Conservation (phyloP, 2,888 invertebrate genomes). For the Ptychoptera contaminata region DNA sequence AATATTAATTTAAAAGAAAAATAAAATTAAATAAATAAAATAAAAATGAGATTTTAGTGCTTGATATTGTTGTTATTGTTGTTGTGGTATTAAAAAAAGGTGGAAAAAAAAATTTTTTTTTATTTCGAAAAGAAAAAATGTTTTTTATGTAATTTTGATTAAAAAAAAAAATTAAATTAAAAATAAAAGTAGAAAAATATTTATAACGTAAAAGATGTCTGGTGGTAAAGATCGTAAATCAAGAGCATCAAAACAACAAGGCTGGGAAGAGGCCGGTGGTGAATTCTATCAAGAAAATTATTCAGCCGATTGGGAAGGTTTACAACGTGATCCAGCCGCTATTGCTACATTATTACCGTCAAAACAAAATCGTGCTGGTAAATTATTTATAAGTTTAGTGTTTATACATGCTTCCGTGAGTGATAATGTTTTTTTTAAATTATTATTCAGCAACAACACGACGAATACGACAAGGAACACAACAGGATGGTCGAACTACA, state of each 20-base stretch:
- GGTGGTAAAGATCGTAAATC: constrained; percentile 41
- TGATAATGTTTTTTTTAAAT: constrained; percentile 1
- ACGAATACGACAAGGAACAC: constrained; percentile 40
- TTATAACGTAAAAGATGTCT: constrained; percentile 33
- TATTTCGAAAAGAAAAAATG: too few relatives aligned
- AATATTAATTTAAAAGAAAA: too few relatives aligned
- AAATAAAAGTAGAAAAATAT: too few relatives aligned
- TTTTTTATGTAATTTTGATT: too few relatives aligned
- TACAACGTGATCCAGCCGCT: constrained; percentile 55
- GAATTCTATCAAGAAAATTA: constrained; percentile 78
- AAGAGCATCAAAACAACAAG: constrained; percentile 37
- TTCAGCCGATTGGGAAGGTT: constrained; percentile 54
- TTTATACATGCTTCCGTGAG: not conserved
- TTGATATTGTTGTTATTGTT: too few relatives aligned
- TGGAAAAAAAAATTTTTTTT: too few relatives aligned
- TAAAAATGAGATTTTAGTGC: too few relatives aligned
- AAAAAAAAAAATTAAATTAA: too few relatives aligned
- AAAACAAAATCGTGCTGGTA: constrained; percentile 61
- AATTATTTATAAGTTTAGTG: too few relatives aligned
- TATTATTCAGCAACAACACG: constrained; percentile 42
- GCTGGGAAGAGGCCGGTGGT: constrained; percentile 73
- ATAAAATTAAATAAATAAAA: too few relatives aligned
- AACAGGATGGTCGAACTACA: constrained; percentile 41
- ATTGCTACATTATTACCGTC: constrained; percentile 63
- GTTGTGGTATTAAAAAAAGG: too few relatives aligned